Evolutionary conservation across 2,797 vertebrate genomes (phyloP).

Genomic region (Gobionotothen gibberifrons): DNA sequence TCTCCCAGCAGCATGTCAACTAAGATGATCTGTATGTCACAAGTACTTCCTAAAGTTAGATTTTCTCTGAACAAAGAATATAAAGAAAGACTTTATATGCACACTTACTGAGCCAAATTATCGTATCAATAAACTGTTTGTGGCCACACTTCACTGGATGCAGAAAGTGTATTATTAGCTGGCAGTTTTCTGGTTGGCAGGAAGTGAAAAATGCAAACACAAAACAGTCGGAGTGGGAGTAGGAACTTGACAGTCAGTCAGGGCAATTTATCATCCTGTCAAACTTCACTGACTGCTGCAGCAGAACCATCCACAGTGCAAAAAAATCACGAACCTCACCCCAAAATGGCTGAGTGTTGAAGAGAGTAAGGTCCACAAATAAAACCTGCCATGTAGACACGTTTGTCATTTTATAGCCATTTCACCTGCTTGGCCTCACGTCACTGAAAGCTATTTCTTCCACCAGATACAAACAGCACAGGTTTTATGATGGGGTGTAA

Average conservation of each 20-base stretch:
- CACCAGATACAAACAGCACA: not conserved
- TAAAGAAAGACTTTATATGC: slow-evolving; percentile 44
- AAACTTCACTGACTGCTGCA: slow-evolving; percentile 80
- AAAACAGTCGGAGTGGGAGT: slow-evolving; percentile 73
- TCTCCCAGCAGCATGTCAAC: slow-evolving; percentile 25
- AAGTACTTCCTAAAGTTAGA: slow-evolving; percentile 40
- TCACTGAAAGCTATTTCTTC: slow-evolving; percentile 30
- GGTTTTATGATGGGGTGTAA: not conserved
- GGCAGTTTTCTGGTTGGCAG: slow-evolving; percentile 70
- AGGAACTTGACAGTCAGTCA: slow-evolving; percentile 80
- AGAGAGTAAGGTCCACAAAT: slow-evolving; percentile 46
- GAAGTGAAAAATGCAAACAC: slow-evolving; percentile 69
- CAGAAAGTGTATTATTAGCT: slow-evolving; percentile 74
- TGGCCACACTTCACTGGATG: slow-evolving; percentile 67
- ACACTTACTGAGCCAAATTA: slow-evolving; percentile 59
- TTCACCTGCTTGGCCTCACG: slow-evolving; percentile 53
- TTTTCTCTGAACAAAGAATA: slow-evolving; percentile 54
- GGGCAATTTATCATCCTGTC: slow-evolving; percentile 83
- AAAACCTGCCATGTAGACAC: slow-evolving; percentile 57
- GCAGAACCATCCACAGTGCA: slow-evolving; percentile 70
- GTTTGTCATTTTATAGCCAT: slow-evolving; percentile 66
- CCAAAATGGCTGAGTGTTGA: slow-evolving; percentile 56
- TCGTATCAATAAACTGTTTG: slow-evolving; percentile 71
- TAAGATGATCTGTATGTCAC: slow-evolving; percentile 36
- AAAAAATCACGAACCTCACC: slow-evolving; percentile 38